These are phyloP conservation scores for Protophormia terraenovae DNA, from an alignment of 2,888 invertebrate genomes.

Conservation along the genomic window DNA sequence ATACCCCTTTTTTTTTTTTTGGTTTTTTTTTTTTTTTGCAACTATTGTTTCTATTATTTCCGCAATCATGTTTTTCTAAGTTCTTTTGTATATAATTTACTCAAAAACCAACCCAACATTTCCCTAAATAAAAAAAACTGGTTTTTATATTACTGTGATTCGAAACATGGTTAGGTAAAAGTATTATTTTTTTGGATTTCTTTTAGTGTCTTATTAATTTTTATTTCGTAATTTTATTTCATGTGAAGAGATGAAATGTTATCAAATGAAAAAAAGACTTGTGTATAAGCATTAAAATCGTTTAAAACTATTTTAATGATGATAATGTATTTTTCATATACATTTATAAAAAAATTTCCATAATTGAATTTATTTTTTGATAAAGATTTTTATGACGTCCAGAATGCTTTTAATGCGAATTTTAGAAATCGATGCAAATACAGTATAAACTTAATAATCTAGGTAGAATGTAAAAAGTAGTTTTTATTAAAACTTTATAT, in stretches of 20 bases:
- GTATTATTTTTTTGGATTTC: too few species aligned
- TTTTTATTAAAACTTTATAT: too few species aligned
- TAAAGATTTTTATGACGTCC: neutral
- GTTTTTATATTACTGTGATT: neutral
- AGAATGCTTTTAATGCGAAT: neutral
- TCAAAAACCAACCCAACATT: neutral
- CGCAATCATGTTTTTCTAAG: neutral
- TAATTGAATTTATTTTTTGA: neutral
- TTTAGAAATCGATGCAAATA: neutral
- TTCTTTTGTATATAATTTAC: neutral
- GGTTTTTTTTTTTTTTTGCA: neutral
- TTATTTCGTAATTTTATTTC: neutral
- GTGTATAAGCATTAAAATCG: too few species aligned
- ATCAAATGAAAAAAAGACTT: neutral
- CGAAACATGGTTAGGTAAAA: too few species aligned
- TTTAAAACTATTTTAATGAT: too few species aligned
- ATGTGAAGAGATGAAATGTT: neutral
- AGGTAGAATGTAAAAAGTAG: too few species aligned
- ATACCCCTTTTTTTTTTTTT: neutral
- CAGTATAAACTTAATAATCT: too few species aligned
- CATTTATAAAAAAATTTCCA: neutral
- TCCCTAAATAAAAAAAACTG: neutral
- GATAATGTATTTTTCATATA: too few species aligned
- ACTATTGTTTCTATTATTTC: neutral
- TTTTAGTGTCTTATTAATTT: neutral